phyloP scores from a whole-genome alignment of 2,888 invertebrate species.

The Drosophila acutilabella region DNA sequence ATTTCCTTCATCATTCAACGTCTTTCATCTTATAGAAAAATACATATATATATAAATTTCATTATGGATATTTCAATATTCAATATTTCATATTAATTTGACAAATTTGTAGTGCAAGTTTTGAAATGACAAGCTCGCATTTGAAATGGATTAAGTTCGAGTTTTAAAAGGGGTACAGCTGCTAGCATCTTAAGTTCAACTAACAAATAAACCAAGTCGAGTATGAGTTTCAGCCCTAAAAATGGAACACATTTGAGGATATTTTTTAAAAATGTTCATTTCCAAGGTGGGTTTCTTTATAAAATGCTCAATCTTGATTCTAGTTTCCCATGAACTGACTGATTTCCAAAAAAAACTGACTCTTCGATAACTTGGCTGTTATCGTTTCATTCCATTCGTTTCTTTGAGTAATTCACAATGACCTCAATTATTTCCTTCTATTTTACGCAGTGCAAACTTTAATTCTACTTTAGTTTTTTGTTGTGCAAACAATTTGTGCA shows the following conservation, averaged over 20 bases:
- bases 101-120: conserved; percentile 30
- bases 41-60: conserved; percentile 68
- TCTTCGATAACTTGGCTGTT: conserved; percentile 17
- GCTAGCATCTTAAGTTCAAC: not conserved
- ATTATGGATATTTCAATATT: conserved; percentile 23
- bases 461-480: conserved; percentile 22
- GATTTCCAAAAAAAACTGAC: conserved; percentile 16
- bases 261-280: conserved; percentile 48
- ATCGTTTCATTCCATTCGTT: conserved; percentile 9
- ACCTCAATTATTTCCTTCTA: conserved; percentile 18
- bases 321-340: conserved; percentile 1
- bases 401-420: not conserved
- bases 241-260: conserved; percentile 71
- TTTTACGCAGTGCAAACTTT: conserved; percentile 50
- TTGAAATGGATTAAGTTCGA: conserved; percentile 21
- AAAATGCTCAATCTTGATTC: conserved; percentile 7
- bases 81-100: conserved; percentile 40
- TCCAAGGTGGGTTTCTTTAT: conserved; percentile 63
- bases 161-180: conserved; percentile 1
- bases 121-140: conserved; percentile 40
- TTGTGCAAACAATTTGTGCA: conserved; percentile 51
- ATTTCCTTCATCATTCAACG: not conserved
- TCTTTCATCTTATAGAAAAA: conserved; percentile 58
- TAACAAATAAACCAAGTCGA: conserved; percentile 6
- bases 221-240: conserved; percentile 29